Evolutionary conservation across 1,140 invertebrate genomes (phyloP).

Genomic region (Periplaneta americana): DNA sequence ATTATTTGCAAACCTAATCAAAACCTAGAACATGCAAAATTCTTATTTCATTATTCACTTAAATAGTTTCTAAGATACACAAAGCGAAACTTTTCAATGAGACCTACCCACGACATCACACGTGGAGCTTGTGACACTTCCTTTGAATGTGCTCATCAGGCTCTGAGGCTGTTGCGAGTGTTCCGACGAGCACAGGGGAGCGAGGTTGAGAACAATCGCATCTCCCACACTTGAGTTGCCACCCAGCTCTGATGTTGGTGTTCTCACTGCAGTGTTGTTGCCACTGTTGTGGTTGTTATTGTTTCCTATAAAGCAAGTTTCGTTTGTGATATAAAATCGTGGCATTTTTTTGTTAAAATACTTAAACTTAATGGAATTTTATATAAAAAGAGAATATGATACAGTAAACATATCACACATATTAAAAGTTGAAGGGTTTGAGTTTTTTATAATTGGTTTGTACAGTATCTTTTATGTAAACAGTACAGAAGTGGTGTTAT

Average conservation of each 20-base stretch:
- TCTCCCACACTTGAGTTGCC: conserved; percentile 66
- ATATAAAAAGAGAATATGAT: conserved; percentile 12
- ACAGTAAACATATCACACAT: not conserved
- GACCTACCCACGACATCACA: conserved; percentile 30
- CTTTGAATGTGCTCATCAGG: conserved; percentile 54
- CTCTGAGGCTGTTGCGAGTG: conserved; percentile 19
- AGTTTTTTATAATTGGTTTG: too few relatives aligned
- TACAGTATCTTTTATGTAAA: too few relatives aligned
- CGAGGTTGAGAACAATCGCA: conserved; percentile 70
- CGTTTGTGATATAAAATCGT: too few relatives aligned
- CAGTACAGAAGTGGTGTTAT: too few relatives aligned
- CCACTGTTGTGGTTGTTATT: conserved; percentile 28
- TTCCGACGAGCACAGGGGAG: conserved; percentile 46
- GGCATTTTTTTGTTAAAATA: too few relatives aligned
- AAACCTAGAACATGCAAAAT: too few relatives aligned
- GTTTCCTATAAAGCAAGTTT: not conserved
- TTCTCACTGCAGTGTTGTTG: conserved; percentile 26
- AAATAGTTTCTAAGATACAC: too few relatives aligned
- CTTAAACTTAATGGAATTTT: too few relatives aligned
- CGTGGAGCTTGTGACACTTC: conserved; percentile 32
- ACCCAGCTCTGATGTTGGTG: conserved; percentile 41
- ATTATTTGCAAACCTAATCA: too few relatives aligned
- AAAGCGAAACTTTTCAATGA: too few relatives aligned
- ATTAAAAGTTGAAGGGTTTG: too few relatives aligned
- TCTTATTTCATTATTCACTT: too few relatives aligned